Conservation (phyloP, 2,113 vertebrate species). For the Dromas ardeola region DNA sequence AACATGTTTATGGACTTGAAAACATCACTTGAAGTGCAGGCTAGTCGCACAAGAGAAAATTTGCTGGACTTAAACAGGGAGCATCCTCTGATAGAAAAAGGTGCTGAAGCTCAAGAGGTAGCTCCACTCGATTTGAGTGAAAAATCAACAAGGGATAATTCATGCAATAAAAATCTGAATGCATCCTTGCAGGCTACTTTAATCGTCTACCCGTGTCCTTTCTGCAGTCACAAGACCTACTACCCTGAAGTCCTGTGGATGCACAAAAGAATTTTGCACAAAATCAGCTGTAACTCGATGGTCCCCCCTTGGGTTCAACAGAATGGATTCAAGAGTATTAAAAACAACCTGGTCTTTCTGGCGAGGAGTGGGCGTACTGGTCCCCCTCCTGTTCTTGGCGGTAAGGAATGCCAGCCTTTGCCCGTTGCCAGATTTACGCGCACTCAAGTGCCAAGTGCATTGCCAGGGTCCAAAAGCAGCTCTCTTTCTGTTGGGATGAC, state of each 20-base stretch:
- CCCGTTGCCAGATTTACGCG: slow-evolving; percentile 78
- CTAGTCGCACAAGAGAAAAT: slow-evolving; percentile 14
- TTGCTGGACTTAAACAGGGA: slow-evolving; percentile 44
- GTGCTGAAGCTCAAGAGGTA: slow-evolving; percentile 44
- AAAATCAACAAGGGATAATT: slow-evolving; percentile 67
- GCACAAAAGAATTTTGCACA: slow-evolving; percentile 92
- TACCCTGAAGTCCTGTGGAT: slow-evolving; percentile 96
- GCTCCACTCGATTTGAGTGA: slow-evolving; percentile 77
- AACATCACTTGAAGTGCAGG: slow-evolving; percentile 9
- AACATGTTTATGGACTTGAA: slow-evolving; percentile 28
- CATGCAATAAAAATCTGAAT: slow-evolving; percentile 62
- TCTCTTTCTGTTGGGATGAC: slow-evolving; percentile 21
- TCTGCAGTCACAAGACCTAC: slow-evolving; percentile 88
- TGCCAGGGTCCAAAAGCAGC: slow-evolving; percentile 58
- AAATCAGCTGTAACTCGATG: slow-evolving; percentile 82
- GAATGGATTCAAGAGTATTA: slow-evolving; percentile 76
- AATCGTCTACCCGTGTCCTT: slow-evolving; percentile 86
- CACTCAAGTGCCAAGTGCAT: slow-evolving; percentile 80
- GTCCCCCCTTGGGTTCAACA: slow-evolving; percentile 87
- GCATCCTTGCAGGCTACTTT: slow-evolving; percentile 75
- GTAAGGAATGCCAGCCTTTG: slow-evolving; percentile 89
- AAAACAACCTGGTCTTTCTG: slow-evolving; percentile 75
- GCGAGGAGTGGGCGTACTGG: slow-evolving; percentile 85
- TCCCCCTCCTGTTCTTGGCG: slow-evolving; percentile 86
- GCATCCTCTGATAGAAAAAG: not conserved